Percentiles rank a stretch among this genome's conserved stretches.
Evolutionary conservation across 2,888 invertebrate species (phyloP).

Genomic region (Balanococcus diminutus): DNA sequence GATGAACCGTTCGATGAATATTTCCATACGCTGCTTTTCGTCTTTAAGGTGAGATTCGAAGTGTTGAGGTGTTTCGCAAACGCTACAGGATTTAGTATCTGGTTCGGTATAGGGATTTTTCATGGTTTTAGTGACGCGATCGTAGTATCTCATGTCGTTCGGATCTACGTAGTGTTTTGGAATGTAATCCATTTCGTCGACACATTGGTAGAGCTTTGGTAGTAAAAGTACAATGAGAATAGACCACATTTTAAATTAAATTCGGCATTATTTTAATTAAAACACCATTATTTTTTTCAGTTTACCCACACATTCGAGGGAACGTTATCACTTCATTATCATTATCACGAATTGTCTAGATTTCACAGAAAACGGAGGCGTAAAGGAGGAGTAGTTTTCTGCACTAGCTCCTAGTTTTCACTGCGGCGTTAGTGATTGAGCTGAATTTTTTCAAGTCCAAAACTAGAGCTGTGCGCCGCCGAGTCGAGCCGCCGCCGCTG

Average conservation of each 20-base stretch:
- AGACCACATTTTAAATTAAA: neutral
- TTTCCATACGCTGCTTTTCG: conserved; percentile 21
- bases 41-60: neutral
- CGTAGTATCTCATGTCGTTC: conserved; percentile 56
- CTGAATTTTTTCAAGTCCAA: no score
- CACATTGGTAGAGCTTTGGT: neutral
- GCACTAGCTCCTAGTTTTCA: no score
- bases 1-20: conserved; percentile 45
- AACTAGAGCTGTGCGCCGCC: no score
- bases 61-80: neutral
- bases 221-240: neutral
- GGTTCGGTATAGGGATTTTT: neutral
- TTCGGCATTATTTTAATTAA: no score
- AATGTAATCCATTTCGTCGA: neutral
- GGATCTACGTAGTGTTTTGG: conserved; percentile 49
- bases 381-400: no score
- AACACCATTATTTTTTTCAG: no score
- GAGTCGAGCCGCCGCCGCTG: no score
- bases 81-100: neutral
- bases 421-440: no score
- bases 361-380: no score
- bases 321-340: no score
- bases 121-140: conserved; percentile 52
- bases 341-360: no score
- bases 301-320: no score